phyloP scores from a whole-genome alignment of 2,113 vertebrate genomes.

The Podocnemis expansa region DNA sequence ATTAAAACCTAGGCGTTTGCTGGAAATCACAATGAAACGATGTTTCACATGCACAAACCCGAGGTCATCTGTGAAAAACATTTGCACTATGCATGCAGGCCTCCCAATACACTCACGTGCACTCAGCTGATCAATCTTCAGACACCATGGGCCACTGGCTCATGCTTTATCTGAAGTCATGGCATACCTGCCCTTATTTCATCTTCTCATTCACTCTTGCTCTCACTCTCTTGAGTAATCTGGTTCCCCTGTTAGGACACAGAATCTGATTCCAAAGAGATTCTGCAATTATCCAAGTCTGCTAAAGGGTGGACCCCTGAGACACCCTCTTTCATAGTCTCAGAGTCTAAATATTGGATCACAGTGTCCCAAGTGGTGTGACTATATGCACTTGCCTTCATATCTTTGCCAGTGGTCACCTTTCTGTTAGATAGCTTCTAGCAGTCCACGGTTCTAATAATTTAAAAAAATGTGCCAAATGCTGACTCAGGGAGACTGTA shows the following conservation, averaged over 20 bases:
- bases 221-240: no score
- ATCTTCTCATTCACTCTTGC: no score
- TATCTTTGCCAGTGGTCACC: fast-evolving
- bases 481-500: fast-evolving
- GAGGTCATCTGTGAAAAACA: no score
- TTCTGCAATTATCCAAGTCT: not conserved
- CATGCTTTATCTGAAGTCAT: no score
- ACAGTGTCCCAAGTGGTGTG: not conserved
- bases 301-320: not conserved
- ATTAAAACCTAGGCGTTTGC: not conserved
- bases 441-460: not conserved
- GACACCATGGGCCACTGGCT: no score
- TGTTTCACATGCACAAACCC: no score
- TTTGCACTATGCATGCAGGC: no score
- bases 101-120: no score
- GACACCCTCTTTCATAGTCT: not conserved
- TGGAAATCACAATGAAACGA: not conserved
- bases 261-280: no score
- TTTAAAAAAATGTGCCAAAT: not conserved
- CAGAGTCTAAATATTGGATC: not conserved
- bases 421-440: not conserved
- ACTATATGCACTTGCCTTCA: not conserved
- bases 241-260: no score
- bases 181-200: no score
- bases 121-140: no score